Evolutionary conservation across 2,888 invertebrate species (phyloP).

Genomic region (Noctua fimbriata): DNA sequence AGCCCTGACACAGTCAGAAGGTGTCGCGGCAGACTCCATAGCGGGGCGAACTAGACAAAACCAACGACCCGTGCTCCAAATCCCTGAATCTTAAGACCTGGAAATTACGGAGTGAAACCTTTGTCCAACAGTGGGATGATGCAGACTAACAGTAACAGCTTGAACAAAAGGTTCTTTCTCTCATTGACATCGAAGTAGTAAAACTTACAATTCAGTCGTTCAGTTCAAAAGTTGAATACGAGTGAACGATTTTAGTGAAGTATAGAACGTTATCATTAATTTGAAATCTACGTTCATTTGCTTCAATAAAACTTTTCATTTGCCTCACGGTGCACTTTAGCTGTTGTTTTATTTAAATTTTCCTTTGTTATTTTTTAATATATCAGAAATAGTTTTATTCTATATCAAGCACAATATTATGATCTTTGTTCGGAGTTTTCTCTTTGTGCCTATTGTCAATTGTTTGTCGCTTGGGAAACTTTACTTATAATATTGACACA

Average conservation of each 20-base stretch:
- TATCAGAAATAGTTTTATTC: conserved; percentile 37
- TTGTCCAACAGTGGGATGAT: not conserved
- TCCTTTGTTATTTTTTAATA: conserved; percentile 31
- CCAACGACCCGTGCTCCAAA: not conserved
- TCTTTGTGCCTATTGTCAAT: conserved; percentile 28
- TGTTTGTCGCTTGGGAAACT: conserved; percentile 11
- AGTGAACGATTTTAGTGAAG: conserved; percentile 4
- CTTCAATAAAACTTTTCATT: conserved; percentile 32
- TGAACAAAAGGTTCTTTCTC: not conserved
- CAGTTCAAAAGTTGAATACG: not conserved
- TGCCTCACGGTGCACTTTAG: conserved; percentile 14
- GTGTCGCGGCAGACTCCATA: not conserved
- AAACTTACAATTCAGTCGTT: not conserved
- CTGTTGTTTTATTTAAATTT: conserved; percentile 36
- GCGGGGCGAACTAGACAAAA: not conserved
- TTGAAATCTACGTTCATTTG: conserved; percentile 31
- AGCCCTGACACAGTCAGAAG: not conserved
- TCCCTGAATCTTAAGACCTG: not conserved
- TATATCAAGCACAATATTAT: conserved; percentile 25
- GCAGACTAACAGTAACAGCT: not conserved
- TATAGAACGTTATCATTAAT: conserved; percentile 18
- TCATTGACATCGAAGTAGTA: not conserved
- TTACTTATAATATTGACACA: not conserved
- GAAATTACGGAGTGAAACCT: not conserved
- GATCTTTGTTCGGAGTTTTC: conserved; percentile 37